Evolutionary conservation across 2,888 invertebrate species (phyloP), one percentile per base, ranked within the genome.

Genomic region (Caradrina kadenii): DNA sequence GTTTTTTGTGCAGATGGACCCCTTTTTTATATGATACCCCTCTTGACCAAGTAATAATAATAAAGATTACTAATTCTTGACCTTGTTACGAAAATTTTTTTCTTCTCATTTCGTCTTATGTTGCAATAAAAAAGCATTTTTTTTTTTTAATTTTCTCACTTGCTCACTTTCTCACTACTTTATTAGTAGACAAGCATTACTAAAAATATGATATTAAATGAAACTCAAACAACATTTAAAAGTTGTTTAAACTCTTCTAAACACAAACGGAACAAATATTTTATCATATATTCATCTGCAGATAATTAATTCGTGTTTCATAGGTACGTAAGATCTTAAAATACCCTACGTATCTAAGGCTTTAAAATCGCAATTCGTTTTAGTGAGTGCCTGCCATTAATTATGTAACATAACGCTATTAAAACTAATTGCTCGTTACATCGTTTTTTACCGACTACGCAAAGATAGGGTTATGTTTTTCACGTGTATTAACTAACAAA

Each of bases 361-460:
- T 61, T 62, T 73, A 63, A 67, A 79, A 69, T 73, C 55, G 69
- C 53, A 63, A 67, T 73, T 79, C 61, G n/a, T 75, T 63, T 54
- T 65, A 67, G 45, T 63, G 63, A 53, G 42, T 49, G 54, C 49
- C 49, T 66, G 55, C 58, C 55, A 63, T 15, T 17, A 42, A 50
- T 82, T 80, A 69, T 26, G 50, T 66, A 80, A 82, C 52, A 48
- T 50, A 35, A 39, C 19, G 52, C 58, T 67, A 72, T 83, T 83
- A 69, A 64, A 72, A 63, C 54, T 50, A 76, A 80, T 83, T 82
- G 67, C 80, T 53, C 31, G 70, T 82, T 71, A 71, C 71, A 64
- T 71, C 42, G 68, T 62, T 56, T 64, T 59, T 19, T 50, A 54
- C n/a, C 42, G 42, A 15, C 45, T 45, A 11, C 17, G 17, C 45